These are phyloP conservation scores for Pipa parva DNA, from an alignment of 2,113 vertebrate genomes.

Conservation along the genomic window DNA sequence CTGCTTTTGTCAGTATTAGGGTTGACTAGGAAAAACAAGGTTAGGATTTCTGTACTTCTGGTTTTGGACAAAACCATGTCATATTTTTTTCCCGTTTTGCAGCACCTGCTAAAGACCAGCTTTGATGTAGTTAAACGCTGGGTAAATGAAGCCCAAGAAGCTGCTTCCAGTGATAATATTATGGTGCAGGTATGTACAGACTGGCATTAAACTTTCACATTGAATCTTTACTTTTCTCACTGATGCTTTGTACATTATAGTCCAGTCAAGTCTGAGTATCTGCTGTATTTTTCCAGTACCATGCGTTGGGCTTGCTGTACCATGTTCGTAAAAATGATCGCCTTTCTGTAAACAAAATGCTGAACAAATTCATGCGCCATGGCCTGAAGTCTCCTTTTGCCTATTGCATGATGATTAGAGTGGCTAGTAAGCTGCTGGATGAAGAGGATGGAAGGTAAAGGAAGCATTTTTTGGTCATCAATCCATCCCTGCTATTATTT, in stretches of 20 bases:
- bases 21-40: too few species aligned
- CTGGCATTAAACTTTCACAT: not conserved
- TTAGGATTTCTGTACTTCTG: too few species aligned
- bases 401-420: slow-evolving; percentile 75
- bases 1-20: too few species aligned
- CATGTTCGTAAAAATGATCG: slow-evolving; percentile 72
- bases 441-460: slow-evolving; percentile 70
- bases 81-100: slow-evolving; percentile 11
- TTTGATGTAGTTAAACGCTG: slow-evolving; percentile 76
- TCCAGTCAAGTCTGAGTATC: not conserved
- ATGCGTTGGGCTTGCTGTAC: slow-evolving; percentile 73
- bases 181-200: slow-evolving; percentile 69
- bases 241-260: not conserved
- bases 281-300: slow-evolving; percentile 56
- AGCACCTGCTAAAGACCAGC: slow-evolving; percentile 74
- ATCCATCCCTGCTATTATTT: not conserved
- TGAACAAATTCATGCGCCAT: slow-evolving; percentile 71
- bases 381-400: slow-evolving; percentile 75
- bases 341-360: slow-evolving; percentile 74
- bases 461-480: not conserved
- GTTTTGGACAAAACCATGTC: not conserved
- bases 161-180: slow-evolving; percentile 74
- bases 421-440: slow-evolving; percentile 74
- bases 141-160: slow-evolving; percentile 77
- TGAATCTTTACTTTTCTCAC: not conserved